Evolutionary conservation across 2,888 invertebrate species (phyloP).

Genomic region (Hemistola chrysoprasaria): DNA sequence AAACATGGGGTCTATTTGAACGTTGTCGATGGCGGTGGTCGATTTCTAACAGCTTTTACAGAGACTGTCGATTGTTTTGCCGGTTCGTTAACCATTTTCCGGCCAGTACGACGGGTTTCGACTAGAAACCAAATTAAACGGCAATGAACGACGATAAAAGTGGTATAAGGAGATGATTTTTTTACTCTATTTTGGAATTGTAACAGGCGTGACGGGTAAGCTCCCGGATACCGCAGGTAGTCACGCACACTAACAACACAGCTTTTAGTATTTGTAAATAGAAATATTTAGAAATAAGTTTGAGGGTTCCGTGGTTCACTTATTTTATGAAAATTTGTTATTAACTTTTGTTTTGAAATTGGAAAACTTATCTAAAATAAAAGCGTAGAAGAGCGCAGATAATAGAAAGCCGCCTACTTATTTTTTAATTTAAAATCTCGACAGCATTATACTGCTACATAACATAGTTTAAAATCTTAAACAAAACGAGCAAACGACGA

Average conservation of each 20-base stretch:
- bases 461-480: no score
- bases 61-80: constrained; percentile 4
- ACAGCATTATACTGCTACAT: no score
- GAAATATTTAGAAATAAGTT: constrained; percentile 31
- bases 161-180: constrained; percentile 47
- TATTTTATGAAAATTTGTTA: no score
- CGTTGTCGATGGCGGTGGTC: no score
- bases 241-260: constrained; percentile 57
- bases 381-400: no score
- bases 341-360: no score
- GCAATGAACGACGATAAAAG: constrained; percentile 59
- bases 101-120: constrained; percentile 29
- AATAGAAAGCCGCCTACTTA: no score
- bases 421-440: no score
- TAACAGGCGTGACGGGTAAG: constrained; percentile 57
- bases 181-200: constrained; percentile 60
- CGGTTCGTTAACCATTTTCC: constrained; percentile 25
- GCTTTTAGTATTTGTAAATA: constrained; percentile 50
- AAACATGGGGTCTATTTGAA: no score
- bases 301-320: constrained; percentile 35
- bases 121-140: constrained; percentile 35
- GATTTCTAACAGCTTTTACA: constrained; percentile 28
- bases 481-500: neutral
- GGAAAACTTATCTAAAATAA: no score
- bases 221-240: constrained; percentile 76